Conservation (phyloP, 1,140 invertebrate genomes). For the Cydia splendana region DNA sequence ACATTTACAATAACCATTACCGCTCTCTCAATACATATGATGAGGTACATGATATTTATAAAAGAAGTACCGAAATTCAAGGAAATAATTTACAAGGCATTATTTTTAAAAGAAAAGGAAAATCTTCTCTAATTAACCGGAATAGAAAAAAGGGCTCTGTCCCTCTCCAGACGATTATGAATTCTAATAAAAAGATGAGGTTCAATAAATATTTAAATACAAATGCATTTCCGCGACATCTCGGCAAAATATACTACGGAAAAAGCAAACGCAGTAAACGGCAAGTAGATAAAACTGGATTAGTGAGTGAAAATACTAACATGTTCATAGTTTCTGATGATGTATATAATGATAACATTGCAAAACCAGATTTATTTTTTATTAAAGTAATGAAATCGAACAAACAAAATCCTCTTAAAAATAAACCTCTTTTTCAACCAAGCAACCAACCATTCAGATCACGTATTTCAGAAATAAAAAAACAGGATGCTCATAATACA, state of each 20-base stretch:
- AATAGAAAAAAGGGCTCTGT: constrained; percentile 51
- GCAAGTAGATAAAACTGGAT: not conserved
- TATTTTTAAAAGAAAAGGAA: not conserved
- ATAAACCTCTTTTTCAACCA: not conserved
- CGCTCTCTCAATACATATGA: constrained; percentile 45
- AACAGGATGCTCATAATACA: not conserved
- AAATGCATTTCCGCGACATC: constrained; percentile 49
- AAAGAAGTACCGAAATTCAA: constrained; percentile 16
- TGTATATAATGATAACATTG: not conserved
- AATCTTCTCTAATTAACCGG: not conserved
- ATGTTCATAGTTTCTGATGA: not conserved
- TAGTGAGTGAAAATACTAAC: not conserved
- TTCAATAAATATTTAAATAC: constrained; percentile 60
- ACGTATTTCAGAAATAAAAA: not conserved
- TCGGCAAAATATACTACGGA: constrained; percentile 31
- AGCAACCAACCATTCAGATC: not conserved
- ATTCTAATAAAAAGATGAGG: constrained; percentile 58
- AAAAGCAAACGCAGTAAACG: not conserved
- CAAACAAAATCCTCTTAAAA: not conserved
- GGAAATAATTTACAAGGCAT: constrained; percentile 22
- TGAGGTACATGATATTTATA: constrained; percentile 41
- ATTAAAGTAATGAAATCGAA: not conserved
- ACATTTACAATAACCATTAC: constrained; percentile 42
- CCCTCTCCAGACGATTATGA: constrained; percentile 53
- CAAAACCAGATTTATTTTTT: not conserved